A percentile compares a stretch with the other conserved stretches of the same genome.
These are phyloP conservation scores for Tanypteryx hageni DNA, from an alignment of 2,888 invertebrate genomes.

Conservation along the genomic window DNA sequence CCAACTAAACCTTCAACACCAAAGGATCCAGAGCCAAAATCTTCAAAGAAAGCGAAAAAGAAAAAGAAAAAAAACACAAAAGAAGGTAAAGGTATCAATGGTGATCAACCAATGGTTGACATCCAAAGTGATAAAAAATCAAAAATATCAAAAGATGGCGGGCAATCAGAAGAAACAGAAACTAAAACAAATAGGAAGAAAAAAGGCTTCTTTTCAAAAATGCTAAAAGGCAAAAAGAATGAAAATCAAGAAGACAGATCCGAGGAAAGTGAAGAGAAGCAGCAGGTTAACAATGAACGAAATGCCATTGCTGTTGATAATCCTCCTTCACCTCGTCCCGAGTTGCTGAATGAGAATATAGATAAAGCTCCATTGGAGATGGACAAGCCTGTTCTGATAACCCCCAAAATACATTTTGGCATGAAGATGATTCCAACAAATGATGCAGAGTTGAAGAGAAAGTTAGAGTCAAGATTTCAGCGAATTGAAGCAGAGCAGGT, in stretches of 20 bases:
- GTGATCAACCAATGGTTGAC: not conserved
- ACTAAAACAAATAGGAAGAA: not conserved
- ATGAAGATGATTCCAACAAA: not conserved
- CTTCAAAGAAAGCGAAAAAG: not conserved
- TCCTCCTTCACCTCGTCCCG: not conserved
- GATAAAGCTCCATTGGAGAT: not conserved
- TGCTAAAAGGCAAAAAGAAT: slow-evolving; percentile 26
- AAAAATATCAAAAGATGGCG: not conserved
- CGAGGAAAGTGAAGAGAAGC: not conserved
- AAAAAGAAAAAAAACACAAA: not conserved
- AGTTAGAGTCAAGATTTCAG: slow-evolving; percentile 6
- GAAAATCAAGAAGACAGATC: slow-evolving; percentile 10
- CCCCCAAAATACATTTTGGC: not conserved
- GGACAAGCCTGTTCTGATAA: not conserved
- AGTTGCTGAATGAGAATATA: not conserved
- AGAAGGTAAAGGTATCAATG: not conserved
- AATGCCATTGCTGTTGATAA: not conserved
- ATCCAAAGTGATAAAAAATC: not conserved
- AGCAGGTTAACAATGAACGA: not conserved
- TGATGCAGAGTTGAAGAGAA: slow-evolving; percentile 51
- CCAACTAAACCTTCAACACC: too few relatives aligned
- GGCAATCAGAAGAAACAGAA: not conserved
- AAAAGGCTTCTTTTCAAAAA: slow-evolving; percentile 21
- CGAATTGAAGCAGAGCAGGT: slow-evolving; percentile 36
- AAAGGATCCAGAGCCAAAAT: not conserved